Percentiles rank a stretch among this genome's conserved stretches.
Evolutionary conservation across 2,797 vertebrate genomes (phyloP).

Genomic region (Anisognathus igniventris): DNA sequence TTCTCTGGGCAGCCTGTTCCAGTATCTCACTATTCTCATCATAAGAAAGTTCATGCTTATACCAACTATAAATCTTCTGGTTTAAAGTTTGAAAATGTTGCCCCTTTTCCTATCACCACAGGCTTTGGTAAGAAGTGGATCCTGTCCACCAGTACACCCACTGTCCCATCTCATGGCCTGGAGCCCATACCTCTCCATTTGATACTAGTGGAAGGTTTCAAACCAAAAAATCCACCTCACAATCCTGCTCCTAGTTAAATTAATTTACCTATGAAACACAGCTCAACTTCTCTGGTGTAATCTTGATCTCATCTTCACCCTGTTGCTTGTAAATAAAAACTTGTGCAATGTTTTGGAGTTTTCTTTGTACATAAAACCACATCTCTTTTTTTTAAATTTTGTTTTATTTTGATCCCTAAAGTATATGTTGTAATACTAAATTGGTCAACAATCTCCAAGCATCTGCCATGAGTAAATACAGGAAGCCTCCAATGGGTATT

Average conservation of each 20-base stretch:
- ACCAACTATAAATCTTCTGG: background rate
- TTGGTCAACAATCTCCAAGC: background rate
- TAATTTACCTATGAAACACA: background rate
- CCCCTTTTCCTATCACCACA: background rate
- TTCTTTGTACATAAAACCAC: background rate
- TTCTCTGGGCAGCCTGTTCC: background rate
- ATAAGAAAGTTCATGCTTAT: background rate
- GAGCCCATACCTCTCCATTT: background rate
- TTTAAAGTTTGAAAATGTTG: background rate
- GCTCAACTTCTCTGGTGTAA: background rate
- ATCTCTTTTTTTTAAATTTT: background rate
- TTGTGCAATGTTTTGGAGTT: slow-evolving; percentile 4
- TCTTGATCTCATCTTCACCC: background rate
- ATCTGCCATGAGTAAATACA: background rate
- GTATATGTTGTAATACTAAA: background rate
- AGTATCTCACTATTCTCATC: background rate
- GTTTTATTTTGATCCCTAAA: background rate
- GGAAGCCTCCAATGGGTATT: background rate
- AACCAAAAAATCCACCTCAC: background rate
- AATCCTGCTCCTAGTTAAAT: background rate
- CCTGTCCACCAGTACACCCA: background rate
- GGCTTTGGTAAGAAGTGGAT: background rate
- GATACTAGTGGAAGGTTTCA: background rate
- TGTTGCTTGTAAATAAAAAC: background rate
- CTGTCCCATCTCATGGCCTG: background rate